Percentiles rank a stretch among this genome's conserved stretches.
Evolutionary conservation across 2,888 invertebrate species (phyloP).

Genomic region (Aricia artaxerxes): DNA sequence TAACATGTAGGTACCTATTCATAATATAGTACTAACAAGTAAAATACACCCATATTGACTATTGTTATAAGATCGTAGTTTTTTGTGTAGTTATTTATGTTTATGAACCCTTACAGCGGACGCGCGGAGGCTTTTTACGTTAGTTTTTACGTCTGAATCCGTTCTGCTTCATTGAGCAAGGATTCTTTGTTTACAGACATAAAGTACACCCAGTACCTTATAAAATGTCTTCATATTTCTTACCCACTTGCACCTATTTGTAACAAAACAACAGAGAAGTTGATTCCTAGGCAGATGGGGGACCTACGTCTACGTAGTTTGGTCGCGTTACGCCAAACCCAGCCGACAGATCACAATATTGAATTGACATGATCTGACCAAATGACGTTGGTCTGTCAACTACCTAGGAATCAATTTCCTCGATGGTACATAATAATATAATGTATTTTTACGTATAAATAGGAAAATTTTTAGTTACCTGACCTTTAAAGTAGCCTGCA

Average conservation of each 20-base stretch:
- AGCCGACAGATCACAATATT: too few relatives aligned
- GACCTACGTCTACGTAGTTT: too few relatives aligned
- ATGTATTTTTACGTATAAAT: too few relatives aligned
- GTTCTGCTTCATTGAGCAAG: slow-evolving; percentile 53
- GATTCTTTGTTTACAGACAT: slow-evolving; percentile 43
- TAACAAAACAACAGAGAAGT: background rate
- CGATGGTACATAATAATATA: too few relatives aligned
- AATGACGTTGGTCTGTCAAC: too few relatives aligned
- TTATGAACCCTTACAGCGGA: slow-evolving; percentile 48
- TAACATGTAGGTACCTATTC: background rate
- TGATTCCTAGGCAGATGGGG: background rate
- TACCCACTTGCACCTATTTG: background rate
- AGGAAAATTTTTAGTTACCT: too few relatives aligned
- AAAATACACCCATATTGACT: background rate
- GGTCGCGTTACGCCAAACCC: too few relatives aligned
- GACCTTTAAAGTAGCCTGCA: too few relatives aligned
- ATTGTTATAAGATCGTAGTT: background rate
- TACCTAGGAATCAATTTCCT: too few relatives aligned
- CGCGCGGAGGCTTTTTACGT: slow-evolving; percentile 48
- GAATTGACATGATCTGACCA: too few relatives aligned
- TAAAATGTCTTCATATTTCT: background rate
- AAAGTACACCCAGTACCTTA: background rate
- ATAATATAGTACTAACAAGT: background rate
- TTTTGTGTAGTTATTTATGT: slow-evolving; percentile 6
- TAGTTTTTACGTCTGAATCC: slow-evolving; percentile 48